These are phyloP conservation scores for Atrichornis clamosus DNA, from an alignment of 2,113 vertebrate genomes.

Conservation along the genomic window DNA sequence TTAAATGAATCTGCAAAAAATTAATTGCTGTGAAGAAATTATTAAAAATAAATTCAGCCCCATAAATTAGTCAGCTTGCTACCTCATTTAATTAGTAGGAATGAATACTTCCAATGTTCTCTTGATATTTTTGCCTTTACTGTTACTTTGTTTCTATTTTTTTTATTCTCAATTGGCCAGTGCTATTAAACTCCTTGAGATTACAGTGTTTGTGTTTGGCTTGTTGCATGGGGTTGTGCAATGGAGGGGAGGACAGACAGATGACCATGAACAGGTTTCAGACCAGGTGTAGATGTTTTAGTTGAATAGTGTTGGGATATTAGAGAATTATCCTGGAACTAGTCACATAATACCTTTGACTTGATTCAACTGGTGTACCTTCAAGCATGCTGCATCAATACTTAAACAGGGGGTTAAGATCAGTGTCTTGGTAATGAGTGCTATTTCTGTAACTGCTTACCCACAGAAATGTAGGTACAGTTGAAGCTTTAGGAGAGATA, in stretches of 20 bases:
- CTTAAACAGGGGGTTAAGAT: neutral
- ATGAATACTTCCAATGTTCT: neutral
- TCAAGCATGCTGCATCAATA: neutral
- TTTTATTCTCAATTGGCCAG: conserved; percentile 2
- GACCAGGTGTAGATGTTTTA: neutral
- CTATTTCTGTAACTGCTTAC: neutral
- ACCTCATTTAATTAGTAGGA: conserved; percentile 59
- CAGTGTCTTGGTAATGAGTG: neutral
- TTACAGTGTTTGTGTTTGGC: neutral
- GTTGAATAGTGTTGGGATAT: neutral
- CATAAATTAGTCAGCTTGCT: conserved; percentile 38
- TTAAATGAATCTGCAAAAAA: neutral
- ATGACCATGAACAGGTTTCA: neutral
- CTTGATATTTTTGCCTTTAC: conserved; percentile 4
- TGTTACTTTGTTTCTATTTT: conserved; percentile 28
- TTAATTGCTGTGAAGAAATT: neutral
- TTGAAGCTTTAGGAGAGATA: neutral
- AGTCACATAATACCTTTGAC: neutral
- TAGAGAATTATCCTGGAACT: neutral
- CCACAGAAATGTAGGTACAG: neutral
- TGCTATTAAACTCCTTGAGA: conserved; percentile 51
- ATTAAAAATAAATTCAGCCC: neutral
- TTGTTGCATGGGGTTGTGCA: neutral
- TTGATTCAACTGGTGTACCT: neutral
- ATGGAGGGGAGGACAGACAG: neutral